Evolutionary conservation across 2,888 invertebrate species (phyloP).

Genomic region (Oxycera nigricornis): DNA sequence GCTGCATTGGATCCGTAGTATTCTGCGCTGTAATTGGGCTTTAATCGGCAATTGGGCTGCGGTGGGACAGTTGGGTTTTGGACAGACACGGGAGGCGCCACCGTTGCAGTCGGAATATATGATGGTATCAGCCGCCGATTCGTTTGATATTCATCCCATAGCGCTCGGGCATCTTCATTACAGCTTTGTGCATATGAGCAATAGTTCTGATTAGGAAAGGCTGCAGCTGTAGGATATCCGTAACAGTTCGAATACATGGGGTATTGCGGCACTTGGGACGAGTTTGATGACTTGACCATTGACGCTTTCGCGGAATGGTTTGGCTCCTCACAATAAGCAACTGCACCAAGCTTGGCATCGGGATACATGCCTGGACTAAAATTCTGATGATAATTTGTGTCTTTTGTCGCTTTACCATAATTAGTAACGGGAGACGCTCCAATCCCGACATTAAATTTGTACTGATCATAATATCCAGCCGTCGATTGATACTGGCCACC

Average conservation of each 20-base stretch:
- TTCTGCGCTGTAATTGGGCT: constrained; percentile 27
- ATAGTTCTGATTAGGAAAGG: constrained; percentile 40
- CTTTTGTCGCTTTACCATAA: constrained; percentile 20
- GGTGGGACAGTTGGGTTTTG: not conserved
- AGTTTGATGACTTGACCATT: not conserved
- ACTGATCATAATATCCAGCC: constrained; percentile 51
- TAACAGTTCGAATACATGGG: constrained; percentile 42
- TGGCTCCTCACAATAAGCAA: constrained; percentile 26
- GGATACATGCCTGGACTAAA: constrained; percentile 24
- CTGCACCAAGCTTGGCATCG: constrained; percentile 1
- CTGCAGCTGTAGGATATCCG: constrained; percentile 32
- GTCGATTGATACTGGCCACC: constrained; percentile 23
- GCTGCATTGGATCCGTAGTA: constrained; percentile 26
- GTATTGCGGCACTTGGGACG: constrained; percentile 35
- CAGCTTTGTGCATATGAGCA: constrained; percentile 42
- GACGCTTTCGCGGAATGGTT: constrained; percentile 16
- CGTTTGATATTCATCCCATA: constrained; percentile 45
- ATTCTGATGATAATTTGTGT: constrained; percentile 31
- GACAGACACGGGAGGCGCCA: not conserved
- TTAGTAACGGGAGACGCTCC: constrained; percentile 43
- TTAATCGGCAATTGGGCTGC: constrained; percentile 31
- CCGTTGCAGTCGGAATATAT: not conserved
- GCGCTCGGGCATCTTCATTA: constrained; percentile 38
- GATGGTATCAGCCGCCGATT: constrained; percentile 24
- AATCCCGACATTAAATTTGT: constrained; percentile 51